phyloP scores from a whole-genome alignment of 1,140 invertebrate genomes.

The Matsumurasca onukii region DNA sequence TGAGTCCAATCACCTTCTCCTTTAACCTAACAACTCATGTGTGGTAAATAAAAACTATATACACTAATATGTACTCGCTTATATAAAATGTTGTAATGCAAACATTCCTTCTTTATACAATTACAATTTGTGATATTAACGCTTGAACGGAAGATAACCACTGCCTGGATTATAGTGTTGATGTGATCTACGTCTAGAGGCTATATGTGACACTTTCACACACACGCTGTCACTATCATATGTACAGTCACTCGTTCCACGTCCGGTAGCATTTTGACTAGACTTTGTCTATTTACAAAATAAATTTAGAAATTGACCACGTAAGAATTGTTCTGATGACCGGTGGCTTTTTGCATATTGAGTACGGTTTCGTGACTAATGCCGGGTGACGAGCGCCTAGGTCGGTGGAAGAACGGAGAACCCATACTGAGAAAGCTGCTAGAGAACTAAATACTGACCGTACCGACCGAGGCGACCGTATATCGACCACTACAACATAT shows the following conservation, averaged over 20 bases:
- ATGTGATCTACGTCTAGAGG: neutral
- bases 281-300: constrained; percentile 26
- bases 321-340: neutral
- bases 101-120: constrained; percentile 24
- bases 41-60: constrained; percentile 25
- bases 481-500: neutral
- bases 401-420: constrained; percentile 11
- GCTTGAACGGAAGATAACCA: neutral
- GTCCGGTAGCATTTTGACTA: no score
- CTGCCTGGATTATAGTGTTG: neutral
- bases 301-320: constrained; percentile 26
- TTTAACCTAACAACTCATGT: constrained; percentile 22
- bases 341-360: constrained; percentile 1
- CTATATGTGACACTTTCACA: no score
- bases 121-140: constrained; percentile 19
- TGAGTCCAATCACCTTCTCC: neutral
- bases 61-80: constrained; percentile 26
- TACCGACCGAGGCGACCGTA: neutral
- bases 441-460: constrained; percentile 15
- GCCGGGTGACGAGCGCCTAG: neutral
- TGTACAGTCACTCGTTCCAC: no score
- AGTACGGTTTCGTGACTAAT: neutral
- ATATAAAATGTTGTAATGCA: constrained; percentile 24
- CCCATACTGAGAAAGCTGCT: neutral
- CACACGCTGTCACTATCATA: neutral